Evolutionary conservation across 2,113 vertebrate genomes (phyloP).

Genomic region (Nothocercus julius): DNA sequence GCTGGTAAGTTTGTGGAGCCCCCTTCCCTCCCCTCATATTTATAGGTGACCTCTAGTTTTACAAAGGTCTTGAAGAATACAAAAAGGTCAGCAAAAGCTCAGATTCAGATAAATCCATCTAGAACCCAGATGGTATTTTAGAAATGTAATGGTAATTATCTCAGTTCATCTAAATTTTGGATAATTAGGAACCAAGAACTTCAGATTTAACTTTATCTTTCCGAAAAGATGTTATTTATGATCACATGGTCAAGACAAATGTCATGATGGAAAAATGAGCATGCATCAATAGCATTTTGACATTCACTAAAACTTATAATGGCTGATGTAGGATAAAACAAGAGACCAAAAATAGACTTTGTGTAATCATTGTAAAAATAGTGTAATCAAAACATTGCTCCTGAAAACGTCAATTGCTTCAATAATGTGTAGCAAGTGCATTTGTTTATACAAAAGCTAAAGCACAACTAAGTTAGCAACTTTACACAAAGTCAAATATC

Average conservation of each 20-base stretch:
- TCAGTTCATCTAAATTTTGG: background rate
- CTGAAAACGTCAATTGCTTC: constrained; percentile 66
- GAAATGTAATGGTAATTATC: background rate
- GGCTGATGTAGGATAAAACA: constrained; percentile 59
- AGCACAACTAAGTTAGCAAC: constrained; percentile 70
- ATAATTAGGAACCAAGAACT: background rate
- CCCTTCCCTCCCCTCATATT: background rate
- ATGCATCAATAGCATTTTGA: constrained; percentile 55
- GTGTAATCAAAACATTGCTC: constrained; percentile 54
- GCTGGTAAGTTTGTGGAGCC: background rate
- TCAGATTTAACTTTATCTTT: background rate
- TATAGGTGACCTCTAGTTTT: background rate
- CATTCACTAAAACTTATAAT: constrained; percentile 54
- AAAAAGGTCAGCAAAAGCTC: background rate
- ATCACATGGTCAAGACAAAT: constrained; percentile 58
- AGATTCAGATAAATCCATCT: background rate
- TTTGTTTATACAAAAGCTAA: constrained; percentile 62
- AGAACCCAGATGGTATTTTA: background rate
- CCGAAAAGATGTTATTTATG: constrained; percentile 16
- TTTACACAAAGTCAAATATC: constrained; percentile 84
- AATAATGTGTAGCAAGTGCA: constrained; percentile 54
- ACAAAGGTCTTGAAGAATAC: background rate
- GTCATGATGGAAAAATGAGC: constrained; percentile 60
- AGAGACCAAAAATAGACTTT: constrained; percentile 68
- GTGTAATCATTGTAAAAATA: constrained; percentile 72